A percentile compares a stretch with the other conserved stretches of the same genome.
phyloP scores from a whole-genome alignment of 2,888 invertebrate species.

The Ormia ochracea region DNA sequence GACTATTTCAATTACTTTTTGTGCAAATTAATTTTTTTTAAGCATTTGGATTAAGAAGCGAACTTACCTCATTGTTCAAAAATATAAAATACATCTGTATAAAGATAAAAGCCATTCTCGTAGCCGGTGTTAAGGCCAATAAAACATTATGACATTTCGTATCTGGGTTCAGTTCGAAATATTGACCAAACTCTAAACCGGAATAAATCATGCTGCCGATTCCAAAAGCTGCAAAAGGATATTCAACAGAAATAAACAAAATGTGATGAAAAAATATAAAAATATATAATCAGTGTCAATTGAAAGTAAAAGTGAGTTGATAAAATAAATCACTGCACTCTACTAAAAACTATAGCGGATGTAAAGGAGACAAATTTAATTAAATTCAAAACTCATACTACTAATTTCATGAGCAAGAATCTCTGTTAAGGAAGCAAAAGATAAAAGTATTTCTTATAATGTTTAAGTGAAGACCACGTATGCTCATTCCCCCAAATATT shows the following conservation, averaged over 20 bases:
- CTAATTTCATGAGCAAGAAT: slow-evolving; percentile 17
- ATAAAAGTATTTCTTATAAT: background rate
- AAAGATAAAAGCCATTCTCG: slow-evolving; percentile 96
- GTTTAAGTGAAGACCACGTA: background rate
- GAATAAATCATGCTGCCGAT: slow-evolving; percentile 98
- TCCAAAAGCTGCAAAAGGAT: slow-evolving; percentile 86
- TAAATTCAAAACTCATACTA: slow-evolving; percentile 11
- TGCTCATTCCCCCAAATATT: background rate
- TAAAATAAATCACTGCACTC: background rate
- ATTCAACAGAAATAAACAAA: slow-evolving; percentile 3
- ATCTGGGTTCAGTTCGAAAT: slow-evolving; percentile 93
- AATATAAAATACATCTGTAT: slow-evolving; percentile 99
- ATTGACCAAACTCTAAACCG: slow-evolving; percentile 95
- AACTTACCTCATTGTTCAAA: slow-evolving; percentile 93
- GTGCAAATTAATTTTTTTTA: too few species aligned
- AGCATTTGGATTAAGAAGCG: too few species aligned
- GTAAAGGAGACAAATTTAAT: slow-evolving; percentile 57
- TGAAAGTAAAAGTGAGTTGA: slow-evolving; percentile 29
- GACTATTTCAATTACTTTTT: too few species aligned
- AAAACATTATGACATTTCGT: slow-evolving; percentile 95
- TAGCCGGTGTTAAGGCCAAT: slow-evolving; percentile 91
- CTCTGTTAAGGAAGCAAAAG: slow-evolving; percentile 29
- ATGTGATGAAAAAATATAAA: background rate
- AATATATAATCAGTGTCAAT: slow-evolving; percentile 10
- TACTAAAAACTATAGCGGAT: slow-evolving; percentile 35